A percentile compares a stretch with the other conserved stretches of the same genome.
Evolutionary conservation across 2,888 invertebrate species (phyloP).

Genomic region (Caenorhabditis imperialis): DNA sequence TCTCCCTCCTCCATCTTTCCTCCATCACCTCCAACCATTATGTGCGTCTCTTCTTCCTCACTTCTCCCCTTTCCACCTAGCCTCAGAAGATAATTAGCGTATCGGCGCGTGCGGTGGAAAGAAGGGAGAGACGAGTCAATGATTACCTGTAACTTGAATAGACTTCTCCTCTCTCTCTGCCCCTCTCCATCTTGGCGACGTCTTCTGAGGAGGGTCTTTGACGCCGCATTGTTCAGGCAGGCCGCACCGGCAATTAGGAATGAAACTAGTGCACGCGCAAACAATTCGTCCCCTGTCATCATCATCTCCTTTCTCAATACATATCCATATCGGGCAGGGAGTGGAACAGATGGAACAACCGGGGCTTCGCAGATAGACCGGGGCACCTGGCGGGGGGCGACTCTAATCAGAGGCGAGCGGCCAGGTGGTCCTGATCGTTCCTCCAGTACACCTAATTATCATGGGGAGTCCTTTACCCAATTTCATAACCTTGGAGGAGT

Average conservation of each 20-base stretch:
- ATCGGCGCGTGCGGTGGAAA: conserved; percentile 18
- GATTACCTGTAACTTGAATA: conserved; percentile 52
- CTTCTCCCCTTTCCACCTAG: conserved; percentile 22
- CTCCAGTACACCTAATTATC: conserved; percentile 26
- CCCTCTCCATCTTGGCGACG: conserved; percentile 13
- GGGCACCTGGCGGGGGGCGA: conserved; percentile 5
- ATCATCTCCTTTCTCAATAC: conserved; percentile 23
- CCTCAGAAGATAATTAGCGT: conserved; percentile 41
- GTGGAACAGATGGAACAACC: conserved; percentile 5
- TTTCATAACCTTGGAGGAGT: conserved; percentile 45
- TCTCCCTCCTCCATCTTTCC: conserved; percentile 1
- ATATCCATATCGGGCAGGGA: conserved; percentile 17
- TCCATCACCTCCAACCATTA: conserved; percentile 40
- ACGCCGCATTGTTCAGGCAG: conserved; percentile 45
- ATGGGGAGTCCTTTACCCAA: conserved; percentile 13
- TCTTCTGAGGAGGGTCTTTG: conserved; percentile 22
- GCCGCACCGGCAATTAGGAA: conserved; percentile 43
- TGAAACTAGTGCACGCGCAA: conserved; percentile 53
- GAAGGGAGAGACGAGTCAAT: conserved; percentile 40
- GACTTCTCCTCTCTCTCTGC: conserved; percentile 19
- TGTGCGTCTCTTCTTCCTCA: conserved; percentile 20
- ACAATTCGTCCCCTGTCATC: conserved; percentile 43
- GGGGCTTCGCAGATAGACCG: background rate
- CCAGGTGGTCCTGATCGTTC: conserved; percentile 24
- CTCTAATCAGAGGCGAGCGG: conserved; percentile 1